These are phyloP conservation scores for Glaucomys volans DNA, from an alignment of 2,113 vertebrate genomes.

Conservation along the genomic window DNA sequence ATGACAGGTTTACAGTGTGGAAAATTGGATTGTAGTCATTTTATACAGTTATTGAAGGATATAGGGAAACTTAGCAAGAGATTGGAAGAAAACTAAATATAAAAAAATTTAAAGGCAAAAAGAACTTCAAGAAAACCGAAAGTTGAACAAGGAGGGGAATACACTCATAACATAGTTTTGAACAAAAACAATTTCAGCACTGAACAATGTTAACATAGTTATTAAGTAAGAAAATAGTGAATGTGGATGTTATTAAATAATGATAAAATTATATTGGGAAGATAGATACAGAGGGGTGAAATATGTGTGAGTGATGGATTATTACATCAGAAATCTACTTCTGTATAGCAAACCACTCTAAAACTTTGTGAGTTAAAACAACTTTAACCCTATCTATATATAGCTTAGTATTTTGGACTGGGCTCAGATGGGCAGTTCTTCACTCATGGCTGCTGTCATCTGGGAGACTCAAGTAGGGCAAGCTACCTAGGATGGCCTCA, in stretches of 20 bases:
- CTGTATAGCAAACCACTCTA: background rate
- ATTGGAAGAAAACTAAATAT: conserved; percentile 31
- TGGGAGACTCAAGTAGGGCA: background rate
- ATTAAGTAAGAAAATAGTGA: conserved; percentile 24
- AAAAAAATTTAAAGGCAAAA: background rate
- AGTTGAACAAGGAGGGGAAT: background rate
- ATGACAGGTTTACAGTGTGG: conserved; percentile 6
- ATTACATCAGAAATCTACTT: background rate
- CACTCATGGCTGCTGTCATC: background rate
- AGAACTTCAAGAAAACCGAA: conserved; percentile 8
- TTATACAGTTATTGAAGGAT: conserved; percentile 38
- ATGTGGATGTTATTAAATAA: background rate
- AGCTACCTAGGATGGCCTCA: background rate
- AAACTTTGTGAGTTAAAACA: background rate
- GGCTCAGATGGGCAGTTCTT: background rate
- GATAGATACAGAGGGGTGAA: background rate
- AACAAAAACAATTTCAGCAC: background rate
- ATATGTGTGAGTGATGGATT: background rate
- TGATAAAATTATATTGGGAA: conserved; percentile 1
- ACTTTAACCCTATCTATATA: background rate
- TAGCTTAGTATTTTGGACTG: background rate
- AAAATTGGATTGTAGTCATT: conserved; percentile 45
- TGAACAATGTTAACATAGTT: background rate
- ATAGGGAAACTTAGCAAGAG: conserved; percentile 7
- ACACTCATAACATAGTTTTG: background rate